Conservation (phyloP, 2,888 invertebrate species). For the Rhagonycha fulva region DNA sequence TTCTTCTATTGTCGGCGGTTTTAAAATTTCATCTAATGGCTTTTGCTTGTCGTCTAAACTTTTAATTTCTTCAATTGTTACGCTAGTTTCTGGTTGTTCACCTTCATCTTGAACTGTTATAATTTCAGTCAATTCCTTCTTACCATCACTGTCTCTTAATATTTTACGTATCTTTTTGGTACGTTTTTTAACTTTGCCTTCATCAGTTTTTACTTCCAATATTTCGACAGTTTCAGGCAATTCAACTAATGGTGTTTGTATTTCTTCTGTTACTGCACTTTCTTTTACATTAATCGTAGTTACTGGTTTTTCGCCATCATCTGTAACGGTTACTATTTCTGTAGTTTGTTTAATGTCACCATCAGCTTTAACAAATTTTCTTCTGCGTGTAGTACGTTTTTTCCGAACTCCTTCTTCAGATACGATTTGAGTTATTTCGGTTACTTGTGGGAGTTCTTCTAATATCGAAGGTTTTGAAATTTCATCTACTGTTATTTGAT, state of each 20-base stretch:
- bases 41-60: constrained; percentile 35
- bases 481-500: constrained; percentile 9
- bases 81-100: constrained; percentile 40
- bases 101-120: constrained; percentile 44
- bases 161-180: constrained; percentile 49
- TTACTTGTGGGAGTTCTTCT: constrained; percentile 31
- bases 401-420: constrained; percentile 43
- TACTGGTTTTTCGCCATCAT: constrained; percentile 48
- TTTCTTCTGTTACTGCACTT: constrained; percentile 37
- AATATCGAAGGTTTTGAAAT: constrained; percentile 28
- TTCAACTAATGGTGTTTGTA: constrained; percentile 26
- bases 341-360: constrained; percentile 44
- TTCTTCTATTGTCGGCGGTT: constrained; percentile 27
- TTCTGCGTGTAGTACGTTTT: constrained; percentile 48
- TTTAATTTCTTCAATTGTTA: constrained; percentile 40
- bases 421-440: constrained; percentile 33
- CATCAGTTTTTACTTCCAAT: constrained; percentile 42
- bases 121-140: constrained; percentile 49
- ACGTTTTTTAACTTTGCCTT: constrained; percentile 45
- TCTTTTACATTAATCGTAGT: constrained; percentile 49
- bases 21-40: constrained; percentile 38
- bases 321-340: constrained; percentile 50
- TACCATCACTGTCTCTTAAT: constrained; percentile 52
- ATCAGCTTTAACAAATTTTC: constrained; percentile 40
- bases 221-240: constrained; percentile 35